Percentiles rank a stretch among this genome's conserved stretches.
These are phyloP conservation scores for Tetrax tetrax DNA, from an alignment of 2,113 vertebrate species.

Conservation along the genomic window DNA sequence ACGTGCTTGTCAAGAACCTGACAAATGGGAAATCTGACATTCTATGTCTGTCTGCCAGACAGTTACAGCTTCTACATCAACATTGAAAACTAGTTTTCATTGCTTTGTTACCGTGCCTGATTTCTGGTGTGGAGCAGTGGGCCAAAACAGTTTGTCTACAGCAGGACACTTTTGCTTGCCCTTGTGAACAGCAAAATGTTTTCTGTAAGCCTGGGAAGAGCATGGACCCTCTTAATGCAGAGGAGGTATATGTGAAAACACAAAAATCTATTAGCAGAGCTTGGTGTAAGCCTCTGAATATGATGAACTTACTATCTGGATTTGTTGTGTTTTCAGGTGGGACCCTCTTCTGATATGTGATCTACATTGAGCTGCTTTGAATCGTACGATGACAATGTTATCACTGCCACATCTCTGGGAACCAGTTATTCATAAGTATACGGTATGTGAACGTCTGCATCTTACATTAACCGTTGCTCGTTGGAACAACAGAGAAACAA, in stretches of 20 bases:
- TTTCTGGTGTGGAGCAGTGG: neutral
- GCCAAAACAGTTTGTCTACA: neutral
- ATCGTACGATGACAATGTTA: conserved; percentile 60
- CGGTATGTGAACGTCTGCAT: conserved; percentile 39
- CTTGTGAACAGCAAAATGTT: neutral
- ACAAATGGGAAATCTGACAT: neutral
- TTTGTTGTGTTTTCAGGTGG: conserved; percentile 48
- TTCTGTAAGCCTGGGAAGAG: neutral
- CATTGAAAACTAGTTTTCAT: neutral
- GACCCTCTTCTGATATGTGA: conserved; percentile 56
- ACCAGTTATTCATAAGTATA: conserved; percentile 45
- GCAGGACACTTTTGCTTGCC: neutral
- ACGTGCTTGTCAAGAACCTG: neutral
- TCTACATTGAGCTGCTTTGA: neutral
- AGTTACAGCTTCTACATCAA: neutral
- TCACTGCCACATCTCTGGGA: conserved; percentile 66
- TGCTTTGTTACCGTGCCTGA: neutral
- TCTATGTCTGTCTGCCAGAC: neutral
- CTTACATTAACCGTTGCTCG: conserved; percentile 29
- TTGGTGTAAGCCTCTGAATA: neutral
- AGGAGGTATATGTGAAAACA: neutral
- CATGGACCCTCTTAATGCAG: neutral
- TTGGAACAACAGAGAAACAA: conserved; percentile 29
- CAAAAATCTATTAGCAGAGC: neutral
- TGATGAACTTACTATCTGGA: neutral